Conservation (phyloP, 2,888 invertebrate genomes). For the Venustoraphidia nigricollis region DNA sequence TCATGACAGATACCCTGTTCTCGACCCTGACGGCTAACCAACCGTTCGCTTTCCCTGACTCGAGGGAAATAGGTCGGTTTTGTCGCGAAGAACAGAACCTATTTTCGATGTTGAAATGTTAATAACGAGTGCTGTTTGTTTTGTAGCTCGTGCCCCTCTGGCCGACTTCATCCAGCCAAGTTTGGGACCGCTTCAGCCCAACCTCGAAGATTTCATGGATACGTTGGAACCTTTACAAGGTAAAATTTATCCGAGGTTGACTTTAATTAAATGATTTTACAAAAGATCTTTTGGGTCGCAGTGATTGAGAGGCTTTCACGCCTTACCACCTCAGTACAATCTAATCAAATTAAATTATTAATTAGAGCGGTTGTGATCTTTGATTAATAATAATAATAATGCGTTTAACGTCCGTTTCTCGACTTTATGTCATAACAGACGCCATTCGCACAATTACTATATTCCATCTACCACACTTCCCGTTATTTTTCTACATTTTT, state of each 20-base stretch:
- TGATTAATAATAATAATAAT: no score
- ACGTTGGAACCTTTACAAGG: conserved; percentile 74
- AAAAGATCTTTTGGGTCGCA: no score
- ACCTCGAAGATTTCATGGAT: conserved; percentile 90
- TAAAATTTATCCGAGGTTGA: conserved; percentile 23
- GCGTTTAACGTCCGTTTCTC: no score
- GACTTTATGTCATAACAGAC: no score
- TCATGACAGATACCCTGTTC: conserved; percentile 82
- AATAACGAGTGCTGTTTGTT: conserved; percentile 10
- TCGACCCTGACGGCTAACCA: conserved; percentile 70
- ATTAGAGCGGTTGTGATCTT: no score
- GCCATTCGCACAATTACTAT: no score
- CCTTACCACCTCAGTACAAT: no score
- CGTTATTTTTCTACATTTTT: no score
- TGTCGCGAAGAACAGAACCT: background rate
- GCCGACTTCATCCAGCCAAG: conserved; percentile 98
- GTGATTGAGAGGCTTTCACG: no score
- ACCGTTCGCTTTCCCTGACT: conserved; percentile 93
- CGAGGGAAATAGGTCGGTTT: conserved; percentile 78
- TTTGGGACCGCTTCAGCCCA: conserved; percentile 90
- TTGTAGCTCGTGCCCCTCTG: conserved; percentile 65
- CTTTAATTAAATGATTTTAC: no score
- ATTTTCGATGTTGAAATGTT: background rate
- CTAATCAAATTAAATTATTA: no score
- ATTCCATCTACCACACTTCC: no score